Conservation (phyloP, 2,113 vertebrate species). For the Taurulus bubalis region DNA sequence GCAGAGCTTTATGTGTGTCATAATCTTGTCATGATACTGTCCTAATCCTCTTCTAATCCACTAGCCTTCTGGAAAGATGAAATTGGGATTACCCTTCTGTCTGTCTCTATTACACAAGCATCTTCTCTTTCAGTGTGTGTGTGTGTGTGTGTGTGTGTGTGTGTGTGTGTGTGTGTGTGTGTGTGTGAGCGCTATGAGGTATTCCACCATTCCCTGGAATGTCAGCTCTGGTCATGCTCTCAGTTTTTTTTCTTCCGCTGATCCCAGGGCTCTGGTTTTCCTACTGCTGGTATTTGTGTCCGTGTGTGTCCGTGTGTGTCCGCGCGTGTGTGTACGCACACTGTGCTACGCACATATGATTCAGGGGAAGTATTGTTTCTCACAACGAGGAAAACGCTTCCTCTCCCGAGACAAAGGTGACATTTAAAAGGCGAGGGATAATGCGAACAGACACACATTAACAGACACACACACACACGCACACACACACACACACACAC, state of each 20-base stretch:
- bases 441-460: background rate
- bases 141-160: constrained; percentile 29
- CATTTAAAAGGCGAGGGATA: constrained; percentile 34
- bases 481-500: background rate
- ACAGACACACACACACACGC: constrained; percentile 11
- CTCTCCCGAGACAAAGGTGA: constrained; percentile 23
- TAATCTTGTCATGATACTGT: constrained; percentile 81
- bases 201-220: constrained; percentile 72
- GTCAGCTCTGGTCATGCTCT: constrained; percentile 65
- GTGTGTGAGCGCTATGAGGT: constrained; percentile 40
- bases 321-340: constrained; percentile 16
- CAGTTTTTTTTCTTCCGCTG: constrained; percentile 64
- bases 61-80: constrained; percentile 71
- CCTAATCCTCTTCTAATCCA: constrained; percentile 78
- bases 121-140: constrained; percentile 45
- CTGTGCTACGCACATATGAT: constrained; percentile 4
- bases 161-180: constrained; percentile 36
- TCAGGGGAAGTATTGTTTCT: constrained; percentile 1
- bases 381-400: constrained; percentile 16
- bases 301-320: constrained; percentile 7
- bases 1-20: constrained; percentile 71
- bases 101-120: constrained; percentile 68
- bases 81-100: constrained; percentile 72
- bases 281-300: constrained; percentile 42
- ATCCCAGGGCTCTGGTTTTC: constrained; percentile 69